phyloP scores from a whole-genome alignment of 2,888 invertebrate species.

The Atrina japonica region DNA sequence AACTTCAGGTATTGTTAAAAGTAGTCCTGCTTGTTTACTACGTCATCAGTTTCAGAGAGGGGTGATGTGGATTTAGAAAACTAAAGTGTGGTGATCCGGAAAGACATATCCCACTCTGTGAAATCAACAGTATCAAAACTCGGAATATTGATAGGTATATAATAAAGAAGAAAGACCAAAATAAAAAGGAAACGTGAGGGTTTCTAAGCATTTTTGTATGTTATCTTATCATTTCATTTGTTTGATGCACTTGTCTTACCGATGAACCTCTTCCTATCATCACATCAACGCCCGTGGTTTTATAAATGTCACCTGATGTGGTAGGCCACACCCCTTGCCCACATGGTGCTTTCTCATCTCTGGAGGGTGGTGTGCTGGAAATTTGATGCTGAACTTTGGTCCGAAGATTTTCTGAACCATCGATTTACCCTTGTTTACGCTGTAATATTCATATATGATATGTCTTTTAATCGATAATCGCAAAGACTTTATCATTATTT shows the following conservation, averaged over 20 bases:
- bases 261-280: slow-evolving; percentile 1
- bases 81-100: no score
- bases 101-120: no score
- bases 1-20: no score
- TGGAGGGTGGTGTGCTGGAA: slow-evolving; percentile 34
- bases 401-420: slow-evolving; percentile 54
- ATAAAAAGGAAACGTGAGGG: no score
- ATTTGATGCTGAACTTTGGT: slow-evolving; percentile 45
- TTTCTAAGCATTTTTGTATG: background rate
- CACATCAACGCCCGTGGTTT: slow-evolving; percentile 5
- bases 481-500: no score
- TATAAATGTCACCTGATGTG: background rate
- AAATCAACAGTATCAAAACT: no score
- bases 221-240: background rate
- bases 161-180: no score
- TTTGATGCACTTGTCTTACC: background rate
- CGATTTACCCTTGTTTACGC: slow-evolving; percentile 50
- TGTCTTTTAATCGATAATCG: no score
- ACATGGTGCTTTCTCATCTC: background rate
- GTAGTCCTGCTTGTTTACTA: no score
- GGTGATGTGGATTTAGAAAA: no score
- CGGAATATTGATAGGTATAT: background rate
- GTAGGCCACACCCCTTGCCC: slow-evolving; percentile 6
- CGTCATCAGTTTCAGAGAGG: no score
- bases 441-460: slow-evolving; percentile 21